These are phyloP conservation scores for Caenorhabditis wallacei DNA, from an alignment of 2,888 invertebrate species.

Conservation along the genomic window DNA sequence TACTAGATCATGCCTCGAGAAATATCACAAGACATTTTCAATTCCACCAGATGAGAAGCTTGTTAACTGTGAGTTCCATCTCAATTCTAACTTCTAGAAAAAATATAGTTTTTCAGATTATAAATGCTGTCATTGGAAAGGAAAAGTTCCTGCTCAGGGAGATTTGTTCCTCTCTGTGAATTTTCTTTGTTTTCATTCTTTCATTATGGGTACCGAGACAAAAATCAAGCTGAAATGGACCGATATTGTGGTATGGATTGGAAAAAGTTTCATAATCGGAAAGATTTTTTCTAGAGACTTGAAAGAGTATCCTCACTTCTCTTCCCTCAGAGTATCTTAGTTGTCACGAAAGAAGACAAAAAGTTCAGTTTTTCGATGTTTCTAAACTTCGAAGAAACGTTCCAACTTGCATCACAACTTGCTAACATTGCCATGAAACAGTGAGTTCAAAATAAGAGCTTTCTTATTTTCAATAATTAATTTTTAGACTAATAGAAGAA, in stretches of 20 bases:
- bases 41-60: slow-evolving; percentile 95
- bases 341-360: slow-evolving; percentile 78
- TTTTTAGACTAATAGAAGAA: slow-evolving; percentile 90
- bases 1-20: slow-evolving; percentile 87
- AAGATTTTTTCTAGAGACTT: slow-evolving; percentile 76
- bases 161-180: slow-evolving; percentile 97
- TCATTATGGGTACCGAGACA: slow-evolving; percentile 93
- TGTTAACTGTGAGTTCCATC: slow-evolving; percentile 90
- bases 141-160: slow-evolving; percentile 94
- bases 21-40: slow-evolving; percentile 92
- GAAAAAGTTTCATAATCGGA: no score
- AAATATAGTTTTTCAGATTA: slow-evolving; percentile 84
- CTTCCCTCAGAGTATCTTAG: slow-evolving; percentile 78
- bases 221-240: slow-evolving; percentile 93
- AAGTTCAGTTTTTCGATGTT: slow-evolving; percentile 93
- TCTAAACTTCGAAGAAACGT: slow-evolving; percentile 92
- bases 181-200: slow-evolving; percentile 96
- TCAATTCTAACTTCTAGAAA: not conserved
- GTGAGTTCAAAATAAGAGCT: slow-evolving; percentile 74
- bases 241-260: slow-evolving; percentile 87
- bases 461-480: not conserved
- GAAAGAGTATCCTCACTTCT: slow-evolving; percentile 79
- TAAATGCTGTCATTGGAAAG: slow-evolving; percentile 92
- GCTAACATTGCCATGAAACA: slow-evolving; percentile 96
- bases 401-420: slow-evolving; percentile 93